Base-by-base conservation (phyloP, 2,888 invertebrate genomes). In the Pardosa pseudoannulata region DNA sequence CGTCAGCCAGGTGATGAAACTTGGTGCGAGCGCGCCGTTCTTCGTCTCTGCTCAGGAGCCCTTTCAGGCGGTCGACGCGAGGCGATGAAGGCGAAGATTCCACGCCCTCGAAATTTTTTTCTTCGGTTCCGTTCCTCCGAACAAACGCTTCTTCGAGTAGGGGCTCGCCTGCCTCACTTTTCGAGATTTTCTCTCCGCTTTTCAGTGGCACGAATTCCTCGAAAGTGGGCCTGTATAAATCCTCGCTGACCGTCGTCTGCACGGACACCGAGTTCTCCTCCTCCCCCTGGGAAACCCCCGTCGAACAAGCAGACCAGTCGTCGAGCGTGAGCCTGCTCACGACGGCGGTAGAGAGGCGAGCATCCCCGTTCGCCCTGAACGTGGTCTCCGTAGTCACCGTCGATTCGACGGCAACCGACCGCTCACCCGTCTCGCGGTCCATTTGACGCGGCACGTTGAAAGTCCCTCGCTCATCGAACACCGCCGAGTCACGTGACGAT, bases 381-480 rank as follows among this genome's bases (percentile, higher is more conserved):
- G 16, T 16, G 13, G 78, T 78, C 27, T 83, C 83, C 41, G 75
- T 82, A 13, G 82, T 75, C 19, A 75, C 70, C 64, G 46, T 62
- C 62, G 81, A 73, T 68, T 81, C 81, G 74, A 81, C 71, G 46
- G 23, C 79, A 50, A 70, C 67, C 73, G 73, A 56, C 56, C 50
- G 75, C 62, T 75, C 75, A 28, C 75, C 72, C 78, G 78, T 67
- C 67, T 72, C 64, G 41, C 83, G 73, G 78, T 78, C 83, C 78
- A 78, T 85, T 72, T 79, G 83, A 72, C 74, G 56, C 67, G 13
- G 46, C 19, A 6, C 39, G 32, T 62, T 46, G 64, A 23, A 29
- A 64, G 31, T 65, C 65, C 46, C 73, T 72, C 56, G 32, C 46
- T 81, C 81, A 65, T 65, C 73, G 65, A 65, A 41, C 50, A 39